Conservation (phyloP, 2,113 vertebrate species). For the Leptobrachium leishanense region DNA sequence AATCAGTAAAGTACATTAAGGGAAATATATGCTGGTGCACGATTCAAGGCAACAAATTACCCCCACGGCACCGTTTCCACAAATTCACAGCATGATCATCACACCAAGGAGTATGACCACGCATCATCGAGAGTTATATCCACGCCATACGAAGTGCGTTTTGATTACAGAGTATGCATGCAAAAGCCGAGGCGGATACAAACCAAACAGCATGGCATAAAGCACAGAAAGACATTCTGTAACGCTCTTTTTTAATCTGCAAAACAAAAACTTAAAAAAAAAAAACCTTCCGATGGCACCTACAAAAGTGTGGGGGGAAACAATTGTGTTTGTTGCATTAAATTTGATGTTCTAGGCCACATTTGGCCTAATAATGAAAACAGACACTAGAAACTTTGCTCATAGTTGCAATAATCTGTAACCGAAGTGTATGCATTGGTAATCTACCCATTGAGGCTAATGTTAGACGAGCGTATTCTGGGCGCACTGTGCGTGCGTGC, state of each 20-base stretch:
- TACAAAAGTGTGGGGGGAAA: neutral
- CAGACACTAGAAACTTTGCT: too few species aligned
- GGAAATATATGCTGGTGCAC: slow-evolving; percentile 38
- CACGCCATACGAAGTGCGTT: slow-evolving; percentile 3
- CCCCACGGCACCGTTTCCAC: slow-evolving; percentile 23
- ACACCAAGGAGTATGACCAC: slow-evolving; percentile 29
- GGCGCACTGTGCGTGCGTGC: too few species aligned
- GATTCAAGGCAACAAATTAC: slow-evolving; percentile 37
- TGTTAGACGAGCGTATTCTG: too few species aligned
- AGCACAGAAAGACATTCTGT: neutral
- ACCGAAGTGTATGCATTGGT: too few species aligned
- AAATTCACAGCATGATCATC: slow-evolving; percentile 34
- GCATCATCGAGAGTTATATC: slow-evolving; percentile 27
- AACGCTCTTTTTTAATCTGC: slow-evolving; percentile 6
- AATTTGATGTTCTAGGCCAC: too few species aligned
- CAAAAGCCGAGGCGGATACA: slow-evolving; percentile 13
- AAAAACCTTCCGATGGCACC: neutral
- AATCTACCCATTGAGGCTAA: too few species aligned
- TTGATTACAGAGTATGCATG: slow-evolving; percentile 33
- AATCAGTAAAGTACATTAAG: slow-evolving; percentile 44
- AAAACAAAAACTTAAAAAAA: neutral
- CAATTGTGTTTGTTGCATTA: too few species aligned
- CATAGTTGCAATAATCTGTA: too few species aligned
- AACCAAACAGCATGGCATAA: slow-evolving; percentile 1
- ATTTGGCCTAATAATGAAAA: too few species aligned